Evolutionary conservation across 2,888 invertebrate genomes (phyloP), one percentile per base, ranked within the genome.

Genomic region (Leucophenga montana): DNA sequence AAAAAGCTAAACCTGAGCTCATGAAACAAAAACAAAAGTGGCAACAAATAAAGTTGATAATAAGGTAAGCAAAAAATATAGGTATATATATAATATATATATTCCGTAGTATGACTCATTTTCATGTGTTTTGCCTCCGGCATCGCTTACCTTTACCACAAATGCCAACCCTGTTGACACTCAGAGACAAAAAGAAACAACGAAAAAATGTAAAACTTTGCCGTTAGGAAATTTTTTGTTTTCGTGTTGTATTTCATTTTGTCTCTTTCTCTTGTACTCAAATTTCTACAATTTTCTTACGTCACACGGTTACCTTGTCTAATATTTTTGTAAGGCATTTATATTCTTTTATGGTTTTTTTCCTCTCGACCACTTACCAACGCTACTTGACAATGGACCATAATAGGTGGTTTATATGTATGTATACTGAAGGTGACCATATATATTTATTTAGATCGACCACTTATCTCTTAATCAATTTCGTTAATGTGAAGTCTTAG

Each of bases 171-270:
- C n/a, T 66, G 11, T 14, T 20, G 56, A 65, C 71, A 70, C 57
- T 22, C 67, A 69, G 70, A 71, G 75, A 73, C 76, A 75, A 73
- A 66, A 50, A 69, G 67, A 72, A 46, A 67, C 62, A 54, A 68
- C 1, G 72, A 50, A 44, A 54, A 61, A 48, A 16, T n/a, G 22
- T 46, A 27, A 61, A 71, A 67, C 62, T 67, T 68, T 61, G 62
- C 31, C 71, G 62, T 31, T 27, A 8, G 54, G 71, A 50, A 71
- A 16, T 76, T 74, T 73, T 22, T 71, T 66, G 59, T 68, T 46
- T 27, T 48, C 18, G 31, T 56, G 64, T 73, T 39, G 46, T 22
- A 68, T 65, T 68, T 56, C 56, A 20, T 56, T 53, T 66, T 50
- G 8, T 48, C 20, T 65, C 68, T 69, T 27, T 54, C 0, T 18